These are phyloP conservation scores for Leucosticte australis DNA, from an alignment of 2,113 vertebrate genomes.

Conservation along the genomic window DNA sequence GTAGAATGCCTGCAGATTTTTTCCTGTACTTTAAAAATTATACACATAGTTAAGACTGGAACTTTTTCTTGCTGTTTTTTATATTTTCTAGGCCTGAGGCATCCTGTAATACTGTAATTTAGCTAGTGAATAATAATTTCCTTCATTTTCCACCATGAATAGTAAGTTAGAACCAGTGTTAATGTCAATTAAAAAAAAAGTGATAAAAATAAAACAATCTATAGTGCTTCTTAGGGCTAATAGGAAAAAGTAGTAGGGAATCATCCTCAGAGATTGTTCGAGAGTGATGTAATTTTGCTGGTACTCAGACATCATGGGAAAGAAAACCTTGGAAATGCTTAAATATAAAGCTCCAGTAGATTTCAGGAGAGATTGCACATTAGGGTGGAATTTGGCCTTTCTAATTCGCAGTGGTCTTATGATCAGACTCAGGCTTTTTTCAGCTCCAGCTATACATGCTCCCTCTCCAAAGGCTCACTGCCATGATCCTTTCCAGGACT, in stretches of 20 bases:
- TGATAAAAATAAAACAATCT: not conserved
- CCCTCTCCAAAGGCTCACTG: not conserved
- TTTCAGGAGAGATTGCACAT: conserved; percentile 30
- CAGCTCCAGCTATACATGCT: not conserved
- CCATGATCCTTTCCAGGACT: conserved; percentile 15
- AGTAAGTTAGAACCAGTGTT: not conserved
- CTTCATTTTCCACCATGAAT: not conserved
- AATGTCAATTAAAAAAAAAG: not conserved
- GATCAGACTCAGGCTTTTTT: conserved; percentile 7
- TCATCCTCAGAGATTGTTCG: not conserved
- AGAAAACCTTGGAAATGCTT: conserved; percentile 33
- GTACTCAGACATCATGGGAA: conserved; percentile 12
- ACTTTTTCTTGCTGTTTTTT: not conserved
- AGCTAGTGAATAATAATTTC: not conserved
- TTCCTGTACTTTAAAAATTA: not conserved
- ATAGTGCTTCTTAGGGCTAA: not conserved
- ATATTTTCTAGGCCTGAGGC: not conserved
- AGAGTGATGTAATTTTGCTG: conserved; percentile 47
- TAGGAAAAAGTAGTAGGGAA: not conserved
- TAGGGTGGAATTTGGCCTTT: conserved; percentile 30
- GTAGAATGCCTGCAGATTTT: not conserved
- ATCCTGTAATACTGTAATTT: not conserved
- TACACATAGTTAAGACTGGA: not conserved
- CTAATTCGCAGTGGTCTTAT: conserved; percentile 50
- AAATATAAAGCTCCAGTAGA: conserved; percentile 26